Conservation (phyloP, 2,888 invertebrate species). For the Lypha dubia region DNA sequence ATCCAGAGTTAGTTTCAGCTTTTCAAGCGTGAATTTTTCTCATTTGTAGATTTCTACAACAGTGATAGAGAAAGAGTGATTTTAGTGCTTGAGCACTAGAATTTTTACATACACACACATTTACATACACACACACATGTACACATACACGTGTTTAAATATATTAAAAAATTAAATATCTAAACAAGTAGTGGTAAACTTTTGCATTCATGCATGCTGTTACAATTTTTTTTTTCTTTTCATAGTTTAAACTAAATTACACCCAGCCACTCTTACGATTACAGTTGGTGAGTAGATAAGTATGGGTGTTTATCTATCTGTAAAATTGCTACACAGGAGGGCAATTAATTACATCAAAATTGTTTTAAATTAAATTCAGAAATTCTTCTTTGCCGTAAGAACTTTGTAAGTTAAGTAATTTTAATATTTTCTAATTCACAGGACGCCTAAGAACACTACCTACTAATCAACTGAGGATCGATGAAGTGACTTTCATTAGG, state of each 20-base stretch:
- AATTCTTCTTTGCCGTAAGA: too few species aligned
- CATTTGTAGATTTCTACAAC: constrained; percentile 11
- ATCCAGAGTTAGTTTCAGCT: constrained; percentile 24
- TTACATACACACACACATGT: neutral
- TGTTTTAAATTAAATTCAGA: neutral
- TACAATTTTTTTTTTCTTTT: constrained; percentile 27
- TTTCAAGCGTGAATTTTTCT: constrained; percentile 8
- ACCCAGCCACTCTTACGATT: neutral
- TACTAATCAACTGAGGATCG: too few species aligned
- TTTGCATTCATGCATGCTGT: constrained; percentile 11
- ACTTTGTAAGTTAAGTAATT: too few species aligned
- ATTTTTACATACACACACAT: neutral
- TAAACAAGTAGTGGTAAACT: neutral
- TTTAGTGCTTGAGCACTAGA: neutral
- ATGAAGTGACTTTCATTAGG: too few species aligned
- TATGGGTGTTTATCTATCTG: constrained; percentile 11
- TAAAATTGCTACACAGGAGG: constrained; percentile 1
- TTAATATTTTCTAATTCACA: too few species aligned
- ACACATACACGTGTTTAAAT: neutral
- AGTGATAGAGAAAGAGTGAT: constrained; percentile 16
- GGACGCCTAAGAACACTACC: too few species aligned
- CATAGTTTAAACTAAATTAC: constrained; percentile 35
- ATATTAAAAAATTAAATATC: neutral
- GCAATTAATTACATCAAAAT: neutral
- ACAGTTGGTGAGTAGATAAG: constrained; percentile 33